These are phyloP conservation scores for Philonicus albiceps DNA, from an alignment of 2,888 invertebrate species.

Conservation along the genomic window DNA sequence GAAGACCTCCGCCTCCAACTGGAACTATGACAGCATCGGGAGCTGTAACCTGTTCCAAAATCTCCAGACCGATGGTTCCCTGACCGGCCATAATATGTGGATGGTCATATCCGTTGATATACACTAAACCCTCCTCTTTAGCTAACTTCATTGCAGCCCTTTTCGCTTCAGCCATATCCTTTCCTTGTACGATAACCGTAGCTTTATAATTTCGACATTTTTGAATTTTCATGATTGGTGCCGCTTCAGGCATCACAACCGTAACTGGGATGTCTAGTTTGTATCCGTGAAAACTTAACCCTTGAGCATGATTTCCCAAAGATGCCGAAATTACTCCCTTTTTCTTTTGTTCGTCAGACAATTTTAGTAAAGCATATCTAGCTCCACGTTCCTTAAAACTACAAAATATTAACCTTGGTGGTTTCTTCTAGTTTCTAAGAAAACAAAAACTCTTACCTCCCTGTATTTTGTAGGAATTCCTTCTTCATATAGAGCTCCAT, in stretches of 20 bases:
- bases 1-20: slow-evolving; percentile 87
- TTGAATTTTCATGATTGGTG: slow-evolving; percentile 95
- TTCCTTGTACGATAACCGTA: slow-evolving; percentile 76
- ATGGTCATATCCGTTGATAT: slow-evolving; percentile 95
- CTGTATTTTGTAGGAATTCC: slow-evolving; percentile 93
- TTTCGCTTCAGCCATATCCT: slow-evolving; percentile 86
- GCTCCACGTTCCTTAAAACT: slow-evolving; percentile 97
- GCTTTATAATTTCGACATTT: slow-evolving; percentile 87
- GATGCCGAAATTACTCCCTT: slow-evolving; percentile 92
- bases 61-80: slow-evolving; percentile 93
- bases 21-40: slow-evolving; percentile 92
- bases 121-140: slow-evolving; percentile 74
- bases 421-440: background rate
- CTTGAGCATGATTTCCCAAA: slow-evolving; percentile 92
- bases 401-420: slow-evolving; percentile 35
- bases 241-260: slow-evolving; percentile 94
- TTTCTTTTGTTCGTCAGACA: slow-evolving; percentile 74
- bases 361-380: slow-evolving; percentile 80
- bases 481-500: slow-evolving; percentile 94
- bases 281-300: slow-evolving; percentile 79
- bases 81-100: slow-evolving; percentile 95
- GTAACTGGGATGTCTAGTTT: slow-evolving; percentile 75
- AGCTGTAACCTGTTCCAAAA: slow-evolving; percentile 86
- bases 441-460: slow-evolving; percentile 72
- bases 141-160: slow-evolving; percentile 78